A percentile compares a stretch with the other conserved stretches of the same genome.
These are phyloP conservation scores for Panurus biarmicus DNA, from an alignment of 2,113 vertebrate species.

Conservation along the genomic window DNA sequence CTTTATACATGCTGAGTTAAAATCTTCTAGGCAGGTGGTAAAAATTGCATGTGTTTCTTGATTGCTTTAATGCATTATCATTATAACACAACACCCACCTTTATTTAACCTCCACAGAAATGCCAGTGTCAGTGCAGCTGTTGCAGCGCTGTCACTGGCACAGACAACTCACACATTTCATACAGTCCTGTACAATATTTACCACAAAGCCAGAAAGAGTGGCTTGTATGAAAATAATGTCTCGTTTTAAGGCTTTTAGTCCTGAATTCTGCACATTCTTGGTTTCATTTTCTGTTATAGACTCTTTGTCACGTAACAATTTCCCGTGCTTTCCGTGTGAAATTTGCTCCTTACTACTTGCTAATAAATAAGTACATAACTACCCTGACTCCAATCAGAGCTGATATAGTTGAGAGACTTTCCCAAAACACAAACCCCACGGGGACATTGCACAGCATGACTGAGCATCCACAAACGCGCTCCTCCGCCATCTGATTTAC, in stretches of 20 bases:
- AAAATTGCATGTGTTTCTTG: background rate
- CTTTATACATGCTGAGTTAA: conserved; percentile 60
- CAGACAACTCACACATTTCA: background rate
- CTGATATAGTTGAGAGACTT: background rate
- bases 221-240: background rate
- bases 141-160: background rate
- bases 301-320: background rate
- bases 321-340: background rate
- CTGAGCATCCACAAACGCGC: background rate
- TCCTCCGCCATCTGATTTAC: background rate
- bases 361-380: conserved; percentile 5
- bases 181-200: background rate
- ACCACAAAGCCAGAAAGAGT: background rate
- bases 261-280: background rate
- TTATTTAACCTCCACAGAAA: background rate
- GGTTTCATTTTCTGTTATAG: background rate
- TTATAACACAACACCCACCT: background rate
- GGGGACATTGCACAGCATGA: background rate
- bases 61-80: background rate
- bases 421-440: background rate
- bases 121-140: background rate
- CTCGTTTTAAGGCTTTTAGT: background rate
- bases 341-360: background rate
- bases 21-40: conserved; percentile 31
- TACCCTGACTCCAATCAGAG: background rate